Evolutionary conservation across 2,113 vertebrate species (phyloP), one percentile per base, ranked within the genome.

Genomic region (Channa maculata): DNA sequence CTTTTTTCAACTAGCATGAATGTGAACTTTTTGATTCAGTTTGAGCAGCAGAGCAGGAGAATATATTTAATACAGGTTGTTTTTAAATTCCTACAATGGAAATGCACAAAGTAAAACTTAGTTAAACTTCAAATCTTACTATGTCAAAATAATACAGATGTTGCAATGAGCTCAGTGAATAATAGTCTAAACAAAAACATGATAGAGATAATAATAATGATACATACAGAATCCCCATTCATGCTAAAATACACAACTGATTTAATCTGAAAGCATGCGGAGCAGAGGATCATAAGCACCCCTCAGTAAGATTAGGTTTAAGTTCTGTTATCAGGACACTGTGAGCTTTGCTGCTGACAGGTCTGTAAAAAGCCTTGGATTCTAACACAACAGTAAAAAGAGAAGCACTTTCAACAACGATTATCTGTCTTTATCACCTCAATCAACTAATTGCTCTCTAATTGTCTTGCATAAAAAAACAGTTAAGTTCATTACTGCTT

Each of bases 1-100:
- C 65, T 37, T 88, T 91, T 87, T 89, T 91, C 90, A 93, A 92
- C 89, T 93, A 95, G 95, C 95, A 96, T 95, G 94, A 97, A 95
- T 88, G 91, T 94, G 94, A 86, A 83, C 36, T 33, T 46, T 73
- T 58, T 80, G 59, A 85, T 86, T 80, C 63, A 78, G 50, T 61
- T 75, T 71, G 78, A 78, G 80, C 1, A 80, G 69, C 77, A 75
- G 64, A 88, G 86, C 67, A 81, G 69, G 52, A 86, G 52, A 68
- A 55, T 68, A 58, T 13, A 68, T 41, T 69, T 69, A 34, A 75
- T 37, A 74, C 62, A 72, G 52, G 43, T 82, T 50, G 15, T 41
- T 49, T 67, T 50, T 54, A 37, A 39, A 43, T 37, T 80, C n/a
- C 65, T 14, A 13, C 57, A 44, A 75, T 9, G 46, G 66, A 73